phyloP scores from a whole-genome alignment of 2,888 invertebrate species.

The Helobdella robusta region DNA sequence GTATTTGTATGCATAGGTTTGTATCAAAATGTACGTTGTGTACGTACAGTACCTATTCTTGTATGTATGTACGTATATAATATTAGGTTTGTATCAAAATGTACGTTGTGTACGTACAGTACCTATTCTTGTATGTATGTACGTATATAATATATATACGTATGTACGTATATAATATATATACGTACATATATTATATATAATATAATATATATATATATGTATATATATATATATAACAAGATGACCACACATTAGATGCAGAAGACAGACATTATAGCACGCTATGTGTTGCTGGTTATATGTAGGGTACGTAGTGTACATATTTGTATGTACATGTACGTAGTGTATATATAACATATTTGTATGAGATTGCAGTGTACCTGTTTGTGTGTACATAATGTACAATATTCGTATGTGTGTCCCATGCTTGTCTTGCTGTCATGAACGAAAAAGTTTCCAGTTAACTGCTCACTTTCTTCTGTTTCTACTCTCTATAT shows the following conservation, averaged over 20 bases:
- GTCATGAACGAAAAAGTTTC: neutral
- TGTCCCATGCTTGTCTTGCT: neutral
- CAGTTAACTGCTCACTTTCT: neutral
- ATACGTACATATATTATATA: slow-evolving; percentile 1
- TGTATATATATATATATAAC: too few relatives aligned
- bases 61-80: too few relatives aligned
- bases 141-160: too few relatives aligned
- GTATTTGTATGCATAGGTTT: neutral
- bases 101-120: neutral
- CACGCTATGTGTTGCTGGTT: too few relatives aligned
- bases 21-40: neutral
- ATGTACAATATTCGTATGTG: neutral
- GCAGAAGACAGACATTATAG: too few relatives aligned
- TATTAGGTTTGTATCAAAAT: neutral
- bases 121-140: too few relatives aligned
- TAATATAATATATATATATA: neutral
- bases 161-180: neutral
- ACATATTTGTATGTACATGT: neutral
- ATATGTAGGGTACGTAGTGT: too few relatives aligned
- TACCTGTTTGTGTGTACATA: neutral
- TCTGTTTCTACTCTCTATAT: neutral
- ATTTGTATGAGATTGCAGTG: neutral
- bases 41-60: neutral
- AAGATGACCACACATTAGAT: too few relatives aligned
- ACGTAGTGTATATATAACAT: neutral